Evolutionary conservation across 2,888 invertebrate species (phyloP), one percentile per base, ranked within the genome.

Genomic region (Drymonia ruficornis): DNA sequence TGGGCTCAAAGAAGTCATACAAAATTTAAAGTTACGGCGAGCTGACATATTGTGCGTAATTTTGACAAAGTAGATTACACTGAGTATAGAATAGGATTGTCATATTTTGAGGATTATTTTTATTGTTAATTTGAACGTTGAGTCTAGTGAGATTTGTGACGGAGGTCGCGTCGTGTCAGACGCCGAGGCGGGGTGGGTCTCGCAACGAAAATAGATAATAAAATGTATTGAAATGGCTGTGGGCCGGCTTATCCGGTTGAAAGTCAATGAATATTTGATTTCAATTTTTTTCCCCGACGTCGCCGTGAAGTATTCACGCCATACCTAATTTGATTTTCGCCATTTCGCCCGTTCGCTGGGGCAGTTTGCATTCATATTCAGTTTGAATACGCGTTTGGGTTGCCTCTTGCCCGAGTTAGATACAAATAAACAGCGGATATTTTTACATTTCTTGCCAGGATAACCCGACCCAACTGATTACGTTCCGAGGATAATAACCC

Each of bases 241-340:
- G 89, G 91, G 84, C 88, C 89, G 89, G 90, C 91, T 91, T 92
- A 92, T 92, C 92, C 91, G 89, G 91, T 91, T 89, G 85, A 90
- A 84, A 92, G 89, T 91, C 92, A 89, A 92, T 92, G 92, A 92
- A 92, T 92, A 92, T 91, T 92, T 92, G 92, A 92, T 92, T 92
- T 92, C 92, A 92, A 92, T 92, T 92, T 92, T 91, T 69, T 91
- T 91, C 87, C 81, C 84, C 89, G 83, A 83, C 91, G 89, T 89
- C 87, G 83, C 91, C 89, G 91, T 92, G 92, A 92, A 92, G 92
- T 91, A 92, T 91, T 91, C 89, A 86, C 90, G 89, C 91, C 84
- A 89, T 91, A 91, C 92, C 92, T 92, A 92, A 92, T 92, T 92
- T 92, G 92, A 91, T 92, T 92, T 91, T 90, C 88, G 88, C 92